Percentiles rank a stretch among this genome's conserved stretches.
phyloP scores from a whole-genome alignment of 2,797 vertebrate species.

The Peromyscus eremicus region DNA sequence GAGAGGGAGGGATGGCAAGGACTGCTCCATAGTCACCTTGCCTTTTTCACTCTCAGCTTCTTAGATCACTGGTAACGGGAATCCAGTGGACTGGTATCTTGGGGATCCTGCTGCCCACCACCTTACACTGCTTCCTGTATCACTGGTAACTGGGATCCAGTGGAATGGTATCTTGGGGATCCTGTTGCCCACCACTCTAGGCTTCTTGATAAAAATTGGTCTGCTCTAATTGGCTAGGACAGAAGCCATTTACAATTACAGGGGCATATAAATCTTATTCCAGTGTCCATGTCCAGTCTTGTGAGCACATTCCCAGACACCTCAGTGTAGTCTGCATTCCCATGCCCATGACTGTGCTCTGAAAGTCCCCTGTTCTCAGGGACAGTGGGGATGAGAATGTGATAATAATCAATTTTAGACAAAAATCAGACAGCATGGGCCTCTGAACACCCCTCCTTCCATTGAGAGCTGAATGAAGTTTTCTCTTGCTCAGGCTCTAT shows the following conservation, averaged over 20 bases:
- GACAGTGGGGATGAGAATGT: background rate
- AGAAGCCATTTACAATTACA: background rate
- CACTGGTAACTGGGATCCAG: background rate
- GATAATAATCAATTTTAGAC: conserved; percentile 33
- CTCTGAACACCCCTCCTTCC: background rate
- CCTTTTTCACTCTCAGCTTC: background rate
- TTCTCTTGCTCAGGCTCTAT: conserved; percentile 5
- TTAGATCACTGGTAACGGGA: background rate
- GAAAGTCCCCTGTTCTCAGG: conserved; percentile 37
- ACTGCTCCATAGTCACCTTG: background rate
- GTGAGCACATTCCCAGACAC: background rate
- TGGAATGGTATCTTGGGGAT: background rate
- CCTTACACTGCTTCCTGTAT: background rate
- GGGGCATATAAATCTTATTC: background rate
- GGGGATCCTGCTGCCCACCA: background rate
- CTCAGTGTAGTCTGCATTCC: background rate
- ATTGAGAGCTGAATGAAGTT: background rate
- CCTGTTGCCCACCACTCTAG: background rate
- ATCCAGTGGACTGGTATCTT: background rate
- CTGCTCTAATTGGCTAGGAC: background rate
- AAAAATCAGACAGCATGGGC: background rate
- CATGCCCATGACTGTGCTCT: background rate
- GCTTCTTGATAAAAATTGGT: background rate
- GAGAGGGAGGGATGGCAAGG: background rate
- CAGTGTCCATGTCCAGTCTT: background rate